A percentile compares a stretch with the other conserved stretches of the same genome.
Evolutionary conservation across 2,888 invertebrate species (phyloP).

Genomic region (Campoletis raptor): DNA sequence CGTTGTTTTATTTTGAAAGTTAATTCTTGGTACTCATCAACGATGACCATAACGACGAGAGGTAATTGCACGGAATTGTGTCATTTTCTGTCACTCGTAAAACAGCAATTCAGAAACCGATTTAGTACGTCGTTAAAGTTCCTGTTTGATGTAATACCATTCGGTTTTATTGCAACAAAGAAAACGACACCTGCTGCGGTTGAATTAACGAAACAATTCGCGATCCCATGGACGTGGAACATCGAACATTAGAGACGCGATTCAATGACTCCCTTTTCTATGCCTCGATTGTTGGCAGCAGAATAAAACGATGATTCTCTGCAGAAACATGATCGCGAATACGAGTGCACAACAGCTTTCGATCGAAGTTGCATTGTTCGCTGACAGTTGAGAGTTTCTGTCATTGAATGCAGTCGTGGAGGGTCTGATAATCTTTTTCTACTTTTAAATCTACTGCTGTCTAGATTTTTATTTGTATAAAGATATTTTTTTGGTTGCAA

Average conservation of each 20-base stretch:
- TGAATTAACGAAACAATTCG: not conserved
- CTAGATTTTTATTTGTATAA: slow-evolving; percentile 6
- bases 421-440: slow-evolving; percentile 52
- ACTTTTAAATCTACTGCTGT: not conserved
- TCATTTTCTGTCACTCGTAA: not conserved
- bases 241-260: slow-evolving; percentile 14
- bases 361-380: slow-evolving; percentile 53
- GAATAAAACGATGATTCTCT: slow-evolving; percentile 14
- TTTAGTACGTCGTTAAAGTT: slow-evolving; percentile 32
- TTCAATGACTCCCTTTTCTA: slow-evolving; percentile 46
- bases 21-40: slow-evolving; percentile 24
- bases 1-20: slow-evolving; percentile 40
- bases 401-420: slow-evolving; percentile 47
- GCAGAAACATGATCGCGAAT: not conserved
- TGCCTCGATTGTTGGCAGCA: slow-evolving; percentile 26
- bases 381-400: slow-evolving; percentile 32
- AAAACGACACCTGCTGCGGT: not conserved
- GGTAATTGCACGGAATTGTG: not conserved
- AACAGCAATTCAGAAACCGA: not conserved
- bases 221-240: not conserved
- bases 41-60: not conserved
- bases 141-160: slow-evolving; percentile 3
- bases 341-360: not conserved
- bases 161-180: not conserved
- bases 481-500: slow-evolving; percentile 4